Evolutionary conservation across 2,113 vertebrate genomes (phyloP), one percentile per base, ranked within the genome.

Genomic region (Melospiza melodia): DNA sequence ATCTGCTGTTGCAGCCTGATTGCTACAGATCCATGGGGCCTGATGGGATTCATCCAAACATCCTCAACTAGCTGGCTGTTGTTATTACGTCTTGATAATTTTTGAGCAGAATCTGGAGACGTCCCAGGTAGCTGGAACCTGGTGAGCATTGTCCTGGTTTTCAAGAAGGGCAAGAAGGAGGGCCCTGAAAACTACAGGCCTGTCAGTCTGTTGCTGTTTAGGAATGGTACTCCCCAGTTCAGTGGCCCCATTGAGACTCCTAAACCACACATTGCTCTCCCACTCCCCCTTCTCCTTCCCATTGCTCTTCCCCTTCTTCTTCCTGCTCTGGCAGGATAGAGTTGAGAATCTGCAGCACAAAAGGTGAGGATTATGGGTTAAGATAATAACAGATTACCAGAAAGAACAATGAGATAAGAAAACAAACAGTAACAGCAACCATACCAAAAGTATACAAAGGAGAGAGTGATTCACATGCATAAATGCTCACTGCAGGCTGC

Each of bases 21-120:
- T 10, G 6, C 24, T 57, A 9, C 12, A n/a, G 54, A 66, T 30
- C 43, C 15, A 18, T 13, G 10, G 4, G 4, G 15, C 21, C n/a
- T 57, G 24, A 24, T 48, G 20, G 30, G 12, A 24, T 57, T 48
- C 4, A 48, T 41, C 16, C 35, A 65, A 49, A 41, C 24, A 66
- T n/a, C 22, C 41, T 74, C 23, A 85, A 41, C 49, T 8, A 66
- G 2, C 41, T 49, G 10, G 15, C 15, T 28, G 9, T 17, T 48
- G 11, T 41, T 33, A n/a, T 10, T 0, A 0, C 3, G 28, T 66
- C 23, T 46, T 11, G 7, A 30, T 28, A 12, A 12, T 41, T 57
- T 74, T 57, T 74, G 23, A 65, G 9, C 49, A 33, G 22, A 55
- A 46, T 15, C 22, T 48, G n/a, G 9, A 65, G 49, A 39, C 11